Evolutionary conservation across 2,113 vertebrate genomes (phyloP).

Genomic region (Leucoraja erinaceus): DNA sequence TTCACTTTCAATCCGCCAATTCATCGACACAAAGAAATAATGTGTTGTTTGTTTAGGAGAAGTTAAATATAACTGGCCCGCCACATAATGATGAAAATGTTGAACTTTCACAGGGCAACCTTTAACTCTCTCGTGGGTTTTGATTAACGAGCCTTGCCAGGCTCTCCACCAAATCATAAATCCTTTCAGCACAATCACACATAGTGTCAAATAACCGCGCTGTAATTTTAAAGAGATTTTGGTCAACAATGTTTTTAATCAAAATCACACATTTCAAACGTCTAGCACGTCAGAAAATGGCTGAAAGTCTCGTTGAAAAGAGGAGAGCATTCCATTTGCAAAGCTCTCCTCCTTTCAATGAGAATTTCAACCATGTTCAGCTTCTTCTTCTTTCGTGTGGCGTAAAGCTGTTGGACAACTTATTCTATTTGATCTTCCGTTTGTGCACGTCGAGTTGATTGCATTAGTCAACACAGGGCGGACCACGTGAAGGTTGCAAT

Average conservation of each 20-base stretch:
- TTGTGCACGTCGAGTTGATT: too few species aligned
- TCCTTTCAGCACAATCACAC: conserved; percentile 12
- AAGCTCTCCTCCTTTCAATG: too few species aligned
- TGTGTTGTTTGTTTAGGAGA: not conserved
- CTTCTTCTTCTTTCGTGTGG: too few species aligned
- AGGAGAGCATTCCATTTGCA: not conserved
- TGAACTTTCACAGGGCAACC: not conserved
- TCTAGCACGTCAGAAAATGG: not conserved
- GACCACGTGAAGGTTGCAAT: too few species aligned
- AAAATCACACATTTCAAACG: not conserved
- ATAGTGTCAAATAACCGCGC: not conserved
- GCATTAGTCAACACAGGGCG: too few species aligned
- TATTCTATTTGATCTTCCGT: too few species aligned
- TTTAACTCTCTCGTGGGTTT: conserved; percentile 10
- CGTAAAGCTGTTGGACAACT: too few species aligned
- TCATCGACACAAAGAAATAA: not conserved
- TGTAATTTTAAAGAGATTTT: not conserved
- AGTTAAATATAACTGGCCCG: not conserved
- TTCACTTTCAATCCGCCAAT: not conserved
- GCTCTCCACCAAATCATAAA: conserved; percentile 7
- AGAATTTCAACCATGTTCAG: too few species aligned
- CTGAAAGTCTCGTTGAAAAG: not conserved
- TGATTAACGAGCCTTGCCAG: conserved; percentile 8
- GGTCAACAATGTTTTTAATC: conserved; percentile 1
- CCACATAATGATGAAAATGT: not conserved